phyloP scores from a whole-genome alignment of 2,888 invertebrate species.

The Macrosoma leucophasiata region DNA sequence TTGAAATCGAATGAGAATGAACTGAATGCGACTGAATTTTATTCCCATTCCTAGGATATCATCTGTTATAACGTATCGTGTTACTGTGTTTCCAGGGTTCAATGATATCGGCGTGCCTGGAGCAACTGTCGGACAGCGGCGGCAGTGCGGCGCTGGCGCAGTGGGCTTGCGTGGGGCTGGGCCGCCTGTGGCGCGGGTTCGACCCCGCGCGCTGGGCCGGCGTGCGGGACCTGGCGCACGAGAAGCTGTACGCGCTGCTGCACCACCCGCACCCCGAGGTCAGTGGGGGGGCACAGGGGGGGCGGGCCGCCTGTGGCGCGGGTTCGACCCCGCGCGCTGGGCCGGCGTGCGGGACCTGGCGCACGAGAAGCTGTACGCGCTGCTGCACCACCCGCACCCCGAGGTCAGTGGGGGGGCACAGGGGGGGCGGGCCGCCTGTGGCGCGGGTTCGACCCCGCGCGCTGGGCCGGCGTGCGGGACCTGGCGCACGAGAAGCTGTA shows the following conservation, averaged over 20 bases:
- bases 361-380: constrained; percentile 93
- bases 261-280: constrained; percentile 90
- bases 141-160: constrained; percentile 81
- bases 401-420: constrained; percentile 97
- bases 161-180: constrained; percentile 96
- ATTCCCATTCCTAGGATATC: not conserved
- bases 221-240: constrained; percentile 96
- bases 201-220: constrained; percentile 96
- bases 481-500: constrained; percentile 96
- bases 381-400: constrained; percentile 87
- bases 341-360: constrained; percentile 96
- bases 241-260: constrained; percentile 89
- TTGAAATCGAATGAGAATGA: too few relatives aligned
- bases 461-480: constrained; percentile 86
- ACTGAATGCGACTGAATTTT: too few relatives aligned
- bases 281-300: constrained; percentile 61
- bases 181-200: constrained; percentile 91
- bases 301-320: constrained; percentile 92
- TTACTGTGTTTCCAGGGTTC: constrained; percentile 81
- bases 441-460: constrained; percentile 4
- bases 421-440: constrained; percentile 87
- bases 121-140: constrained; percentile 91
- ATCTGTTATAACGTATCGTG: too few relatives aligned
- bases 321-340: constrained; percentile 93
- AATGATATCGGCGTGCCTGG: constrained; percentile 93